Evolutionary conservation across 2,797 vertebrate genomes (phyloP).

Genomic region (Urophycis tenuis): DNA sequence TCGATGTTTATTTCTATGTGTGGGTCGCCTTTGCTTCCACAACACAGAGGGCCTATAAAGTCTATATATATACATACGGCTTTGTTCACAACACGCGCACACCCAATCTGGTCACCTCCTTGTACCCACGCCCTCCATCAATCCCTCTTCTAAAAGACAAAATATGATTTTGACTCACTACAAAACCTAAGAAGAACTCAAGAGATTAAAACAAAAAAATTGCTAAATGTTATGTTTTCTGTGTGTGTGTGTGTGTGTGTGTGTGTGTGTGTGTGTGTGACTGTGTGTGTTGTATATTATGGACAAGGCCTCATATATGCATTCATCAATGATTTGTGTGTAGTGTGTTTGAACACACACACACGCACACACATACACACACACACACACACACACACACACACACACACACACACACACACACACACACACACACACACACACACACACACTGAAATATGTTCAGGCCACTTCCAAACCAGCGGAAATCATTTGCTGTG

Average conservation of each 20-base stretch:
- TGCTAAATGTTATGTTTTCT: background rate
- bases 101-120: background rate
- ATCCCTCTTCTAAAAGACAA: background rate
- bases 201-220: background rate
- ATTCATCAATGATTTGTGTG: no score
- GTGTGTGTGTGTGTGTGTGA: no score
- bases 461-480: background rate
- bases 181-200: background rate
- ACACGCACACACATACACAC: constrained; percentile 14
- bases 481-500: background rate
- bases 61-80: background rate
- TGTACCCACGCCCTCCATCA: background rate
- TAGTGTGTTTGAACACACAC: constrained; percentile 1
- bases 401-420: constrained; percentile 13
- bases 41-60: background rate
- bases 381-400: constrained; percentile 2
- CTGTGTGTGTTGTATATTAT: no score
- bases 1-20: background rate
- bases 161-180: background rate
- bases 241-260: background rate
- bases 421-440: constrained; percentile 49
- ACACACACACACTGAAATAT: background rate
- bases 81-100: background rate
- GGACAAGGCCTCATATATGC: no score
- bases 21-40: background rate